phyloP scores from a whole-genome alignment of 2,888 invertebrate genomes.

The Cryptocephalus moraei region DNA sequence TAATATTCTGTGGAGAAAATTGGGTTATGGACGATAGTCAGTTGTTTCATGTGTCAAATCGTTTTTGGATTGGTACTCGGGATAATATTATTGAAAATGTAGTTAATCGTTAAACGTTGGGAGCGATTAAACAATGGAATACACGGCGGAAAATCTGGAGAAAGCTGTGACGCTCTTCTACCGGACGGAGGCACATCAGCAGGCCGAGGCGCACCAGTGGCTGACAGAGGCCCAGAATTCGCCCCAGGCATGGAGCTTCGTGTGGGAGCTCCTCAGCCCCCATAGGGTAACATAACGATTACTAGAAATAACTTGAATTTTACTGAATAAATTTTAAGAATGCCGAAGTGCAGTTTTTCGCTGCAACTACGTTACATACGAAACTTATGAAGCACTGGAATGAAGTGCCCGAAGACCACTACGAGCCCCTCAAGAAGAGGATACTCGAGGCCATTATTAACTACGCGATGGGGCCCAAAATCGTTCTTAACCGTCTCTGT shows the following conservation, averaged over 20 bases:
- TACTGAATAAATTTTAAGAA: slow-evolving; percentile 44
- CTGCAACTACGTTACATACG: slow-evolving; percentile 79
- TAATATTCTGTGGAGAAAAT: too few relatives aligned
- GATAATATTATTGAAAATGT: too few relatives aligned
- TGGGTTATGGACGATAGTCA: too few relatives aligned
- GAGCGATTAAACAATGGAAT: slow-evolving; percentile 41
- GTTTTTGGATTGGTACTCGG: too few relatives aligned
- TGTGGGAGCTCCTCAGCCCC: slow-evolving; percentile 78
- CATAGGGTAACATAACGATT: slow-evolving; percentile 54
- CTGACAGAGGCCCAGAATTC: slow-evolving; percentile 76
- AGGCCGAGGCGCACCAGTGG: slow-evolving; percentile 76
- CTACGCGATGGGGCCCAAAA: slow-evolving; percentile 72
- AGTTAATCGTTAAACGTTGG: too few relatives aligned
- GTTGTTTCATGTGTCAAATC: too few relatives aligned
- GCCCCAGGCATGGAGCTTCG: slow-evolving; percentile 84
- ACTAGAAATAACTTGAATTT: slow-evolving; percentile 1
- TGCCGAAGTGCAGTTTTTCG: slow-evolving; percentile 88
- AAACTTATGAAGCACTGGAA: slow-evolving; percentile 83
- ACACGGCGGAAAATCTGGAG: slow-evolving; percentile 54
- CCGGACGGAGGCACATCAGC: slow-evolving; percentile 49
- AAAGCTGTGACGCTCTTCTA: slow-evolving; percentile 62
- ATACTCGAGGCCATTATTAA: slow-evolving; percentile 66
- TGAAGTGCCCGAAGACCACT: slow-evolving; percentile 73
- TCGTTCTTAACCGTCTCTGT: slow-evolving; percentile 77
- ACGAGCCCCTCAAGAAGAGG: slow-evolving; percentile 65